Evolutionary conservation across 2,113 vertebrate species (phyloP).

Genomic region (Sinocyclocheilus grahami): DNA sequence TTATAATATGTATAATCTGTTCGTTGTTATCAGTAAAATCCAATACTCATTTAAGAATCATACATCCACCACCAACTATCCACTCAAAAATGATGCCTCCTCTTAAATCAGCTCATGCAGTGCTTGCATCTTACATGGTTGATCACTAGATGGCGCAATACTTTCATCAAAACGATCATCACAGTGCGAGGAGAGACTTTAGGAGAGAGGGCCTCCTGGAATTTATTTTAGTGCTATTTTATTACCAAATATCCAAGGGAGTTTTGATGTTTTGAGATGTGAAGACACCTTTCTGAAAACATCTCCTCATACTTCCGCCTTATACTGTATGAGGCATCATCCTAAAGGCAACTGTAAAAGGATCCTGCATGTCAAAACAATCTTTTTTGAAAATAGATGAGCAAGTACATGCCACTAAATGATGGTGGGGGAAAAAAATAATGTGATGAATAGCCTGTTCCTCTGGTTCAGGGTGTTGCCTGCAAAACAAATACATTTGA

Average conservation of each 20-base stretch:
- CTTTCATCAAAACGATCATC: neutral
- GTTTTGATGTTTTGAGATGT: neutral
- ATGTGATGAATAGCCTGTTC: neutral
- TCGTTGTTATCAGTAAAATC: neutral
- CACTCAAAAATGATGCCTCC: neutral
- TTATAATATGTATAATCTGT: neutral
- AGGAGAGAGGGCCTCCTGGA: neutral
- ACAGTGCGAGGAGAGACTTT: too few species aligned
- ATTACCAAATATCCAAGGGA: neutral
- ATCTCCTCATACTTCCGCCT: neutral
- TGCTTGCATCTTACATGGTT: neutral
- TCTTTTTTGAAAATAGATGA: neutral
- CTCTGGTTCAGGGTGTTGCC: constrained; percentile 28
- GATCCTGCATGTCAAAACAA: neutral
- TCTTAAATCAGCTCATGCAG: neutral
- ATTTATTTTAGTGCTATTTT: neutral
- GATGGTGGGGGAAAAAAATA: neutral
- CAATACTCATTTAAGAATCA: neutral
- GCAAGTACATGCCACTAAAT: neutral
- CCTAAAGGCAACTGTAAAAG: neutral
- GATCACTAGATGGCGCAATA: constrained; percentile 23
- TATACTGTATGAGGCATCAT: neutral
- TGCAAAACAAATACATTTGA: neutral
- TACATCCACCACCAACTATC: neutral
- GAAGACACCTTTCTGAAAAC: neutral